Conservation (phyloP, 2,888 invertebrate species). For the Invenusta paracnida region DNA sequence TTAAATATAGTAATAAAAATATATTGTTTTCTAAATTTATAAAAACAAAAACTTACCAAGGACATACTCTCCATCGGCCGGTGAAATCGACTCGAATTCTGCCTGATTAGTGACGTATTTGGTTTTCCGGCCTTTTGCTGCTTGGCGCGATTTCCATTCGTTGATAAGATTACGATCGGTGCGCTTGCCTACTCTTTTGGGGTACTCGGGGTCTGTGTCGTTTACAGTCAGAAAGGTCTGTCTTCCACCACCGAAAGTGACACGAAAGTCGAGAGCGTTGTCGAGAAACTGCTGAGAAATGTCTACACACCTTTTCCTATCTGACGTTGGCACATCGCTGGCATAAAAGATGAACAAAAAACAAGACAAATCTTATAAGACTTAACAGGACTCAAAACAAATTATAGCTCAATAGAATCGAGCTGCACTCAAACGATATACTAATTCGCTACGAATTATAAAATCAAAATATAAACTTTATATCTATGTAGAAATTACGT, state of each 20-base stretch:
- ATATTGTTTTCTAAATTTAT: too few relatives aligned
- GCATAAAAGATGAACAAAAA: too few relatives aligned
- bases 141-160: background rate
- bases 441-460: too few relatives aligned
- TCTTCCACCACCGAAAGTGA: constrained; percentile 12
- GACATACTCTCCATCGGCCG: background rate
- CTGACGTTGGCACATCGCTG: too few relatives aligned
- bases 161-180: background rate
- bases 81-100: background rate
- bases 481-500: too few relatives aligned
- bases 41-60: too few relatives aligned
- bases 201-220: background rate
- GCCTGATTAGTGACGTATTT: background rate
- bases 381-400: too few relatives aligned
- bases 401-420: too few relatives aligned
- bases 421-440: too few relatives aligned
- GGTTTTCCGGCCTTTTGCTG: background rate
- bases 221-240: background rate
- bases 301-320: background rate
- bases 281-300: background rate
- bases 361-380: too few relatives aligned
- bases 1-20: too few relatives aligned
- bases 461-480: too few relatives aligned
- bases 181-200: background rate
- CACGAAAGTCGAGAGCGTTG: background rate